Evolutionary conservation across 2,888 invertebrate genomes (phyloP), one percentile per base, ranked within the genome.

Genomic region (Hipparchia semele): DNA sequence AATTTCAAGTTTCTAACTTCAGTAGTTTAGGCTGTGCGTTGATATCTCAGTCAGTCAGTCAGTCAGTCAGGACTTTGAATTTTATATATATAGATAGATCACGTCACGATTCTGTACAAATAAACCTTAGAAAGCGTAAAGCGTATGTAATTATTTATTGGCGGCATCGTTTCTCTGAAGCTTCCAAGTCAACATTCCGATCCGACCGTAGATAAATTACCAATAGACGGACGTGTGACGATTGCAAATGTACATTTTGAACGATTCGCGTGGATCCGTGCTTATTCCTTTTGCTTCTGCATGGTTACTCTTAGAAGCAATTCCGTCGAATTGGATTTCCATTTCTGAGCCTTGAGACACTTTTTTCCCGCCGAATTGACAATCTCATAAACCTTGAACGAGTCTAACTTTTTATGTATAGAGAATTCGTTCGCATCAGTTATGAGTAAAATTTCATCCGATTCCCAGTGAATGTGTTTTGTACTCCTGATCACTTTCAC

Each of bases 191-290:
- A 49, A 68, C 46, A 59, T 56, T 59, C 68, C 68, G 68, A 68
- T 68, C 10, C 49, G n/a, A 59, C 46, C 12, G 58, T 59, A 58
- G 68, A 68, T 59, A 68, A 49, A 49, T 59, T 53, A 65, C 65
- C 65, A 51, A 65, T 53, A 53, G 65, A 65, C 65, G 65, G 51
- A 65, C 65, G 65, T 65, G 65, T 65, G 65, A 51, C 65, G 65
- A 12, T 65, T 65, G 65, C 51, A 33, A 65, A 65, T 65, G 33
- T 65, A 51, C 49, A 23, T 13, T 64, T 64, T 64, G 64, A 64
- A 51, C 65, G 65, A 33, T 51, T 65, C 53, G 65, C 65, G 33
- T 33, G 53, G 65, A 65, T 65, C 59, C 59, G 39, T 6, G 59
- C 39, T 65, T 33, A 53, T 65, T 53, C 65, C 51, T 65, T 64